Conservation (phyloP, 2,797 vertebrate species). For the Clangula hyemalis region DNA sequence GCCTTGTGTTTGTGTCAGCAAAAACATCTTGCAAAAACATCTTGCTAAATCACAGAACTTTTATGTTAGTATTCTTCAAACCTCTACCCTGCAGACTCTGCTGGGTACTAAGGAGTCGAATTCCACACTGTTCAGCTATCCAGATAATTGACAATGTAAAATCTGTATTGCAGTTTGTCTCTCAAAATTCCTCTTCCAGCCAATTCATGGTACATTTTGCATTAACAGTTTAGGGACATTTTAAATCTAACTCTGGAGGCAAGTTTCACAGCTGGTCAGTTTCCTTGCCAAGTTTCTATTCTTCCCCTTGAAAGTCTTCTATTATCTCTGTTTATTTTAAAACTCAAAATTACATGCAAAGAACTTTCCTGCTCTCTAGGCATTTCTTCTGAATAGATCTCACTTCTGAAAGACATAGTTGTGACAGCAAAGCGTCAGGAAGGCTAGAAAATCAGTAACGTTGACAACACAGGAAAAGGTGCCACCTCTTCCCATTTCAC, state of each 20-base stretch:
- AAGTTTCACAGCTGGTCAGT: neutral
- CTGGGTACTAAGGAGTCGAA: neutral
- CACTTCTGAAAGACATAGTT: neutral
- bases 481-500: neutral
- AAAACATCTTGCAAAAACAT: neutral
- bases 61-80: neutral
- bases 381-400: neutral
- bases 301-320: neutral
- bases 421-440: neutral
- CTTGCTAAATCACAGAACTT: neutral
- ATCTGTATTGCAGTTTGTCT: neutral
- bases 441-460: neutral
- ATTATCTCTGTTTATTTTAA: neutral
- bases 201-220: neutral
- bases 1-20: neutral
- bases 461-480: neutral
- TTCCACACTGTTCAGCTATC: neutral
- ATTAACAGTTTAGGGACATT: neutral
- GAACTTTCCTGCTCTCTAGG: neutral
- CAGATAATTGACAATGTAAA: neutral
- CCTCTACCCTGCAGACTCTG: neutral
- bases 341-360: neutral
- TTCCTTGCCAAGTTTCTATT: neutral
- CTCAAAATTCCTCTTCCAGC: neutral
- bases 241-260: neutral